Conservation (phyloP, 2,797 vertebrate genomes). For the Crax fasciolata region DNA sequence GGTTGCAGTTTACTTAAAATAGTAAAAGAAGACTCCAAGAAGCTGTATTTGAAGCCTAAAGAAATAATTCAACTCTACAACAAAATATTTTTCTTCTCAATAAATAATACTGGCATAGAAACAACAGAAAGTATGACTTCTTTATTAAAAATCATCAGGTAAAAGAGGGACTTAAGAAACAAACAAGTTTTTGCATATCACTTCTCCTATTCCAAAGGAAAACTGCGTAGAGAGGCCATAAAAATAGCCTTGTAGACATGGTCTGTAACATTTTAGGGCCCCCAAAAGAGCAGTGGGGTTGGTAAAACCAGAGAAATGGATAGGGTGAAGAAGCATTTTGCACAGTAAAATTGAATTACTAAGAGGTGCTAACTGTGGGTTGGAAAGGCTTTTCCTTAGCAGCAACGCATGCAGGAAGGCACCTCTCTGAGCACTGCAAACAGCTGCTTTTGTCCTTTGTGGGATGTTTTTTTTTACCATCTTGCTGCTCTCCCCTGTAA, state of each 20-base stretch:
- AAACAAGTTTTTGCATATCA: neutral
- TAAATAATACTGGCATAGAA: neutral
- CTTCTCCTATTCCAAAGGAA: neutral
- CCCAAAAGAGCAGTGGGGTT: neutral
- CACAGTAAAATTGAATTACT: neutral
- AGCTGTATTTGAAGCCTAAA: neutral
- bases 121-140: neutral
- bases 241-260: neutral
- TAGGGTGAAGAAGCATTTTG: neutral
- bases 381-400: neutral
- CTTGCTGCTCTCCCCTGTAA: neutral
- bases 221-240: rapidly evolving
- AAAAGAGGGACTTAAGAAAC: neutral
- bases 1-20: constrained; percentile 16
- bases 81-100: neutral
- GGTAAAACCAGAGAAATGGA: neutral
- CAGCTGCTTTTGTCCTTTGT: neutral
- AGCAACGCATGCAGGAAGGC: neutral
- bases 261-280: neutral
- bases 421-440: rapidly evolving
- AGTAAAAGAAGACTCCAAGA: neutral
- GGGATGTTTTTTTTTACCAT: neutral
- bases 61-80: neutral
- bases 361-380: neutral
- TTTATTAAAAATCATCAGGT: neutral